These are phyloP conservation scores for Lasioglossum baleicum DNA, from an alignment of 1,140 invertebrate genomes.

Conservation along the genomic window DNA sequence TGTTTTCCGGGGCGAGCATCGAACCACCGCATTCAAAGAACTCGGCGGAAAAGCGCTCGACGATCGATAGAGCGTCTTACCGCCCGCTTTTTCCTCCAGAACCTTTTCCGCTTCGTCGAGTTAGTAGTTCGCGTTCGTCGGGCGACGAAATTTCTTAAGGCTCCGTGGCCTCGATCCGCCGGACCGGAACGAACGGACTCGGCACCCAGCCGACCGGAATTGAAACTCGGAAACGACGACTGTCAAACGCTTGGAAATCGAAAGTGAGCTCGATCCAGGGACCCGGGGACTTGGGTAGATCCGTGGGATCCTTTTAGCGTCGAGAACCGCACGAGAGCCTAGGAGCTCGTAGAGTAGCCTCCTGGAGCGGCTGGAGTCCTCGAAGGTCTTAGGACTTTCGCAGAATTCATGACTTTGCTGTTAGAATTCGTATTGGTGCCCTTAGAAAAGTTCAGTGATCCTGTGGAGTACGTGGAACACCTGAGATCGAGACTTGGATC, in stretches of 20 bases:
- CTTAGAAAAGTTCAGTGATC: too few relatives aligned
- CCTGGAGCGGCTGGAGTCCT: too few relatives aligned
- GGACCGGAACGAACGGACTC: too few relatives aligned
- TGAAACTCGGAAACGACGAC: not conserved
- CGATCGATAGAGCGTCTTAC: constrained; percentile 5
- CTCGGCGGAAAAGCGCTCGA: not conserved
- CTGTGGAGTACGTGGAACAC: too few relatives aligned
- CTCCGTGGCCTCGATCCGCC: not conserved
- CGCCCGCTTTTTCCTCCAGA: not conserved
- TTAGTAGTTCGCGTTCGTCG: not conserved
- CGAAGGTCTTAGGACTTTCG: too few relatives aligned
- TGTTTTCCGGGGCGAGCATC: not conserved
- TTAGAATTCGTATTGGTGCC: too few relatives aligned
- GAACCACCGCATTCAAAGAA: not conserved
- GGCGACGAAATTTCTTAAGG: constrained; percentile 1
- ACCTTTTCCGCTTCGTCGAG: not conserved
- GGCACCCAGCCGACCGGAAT: not conserved
- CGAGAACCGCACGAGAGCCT: too few relatives aligned
- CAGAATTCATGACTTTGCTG: too few relatives aligned
- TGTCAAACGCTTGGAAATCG: not conserved
- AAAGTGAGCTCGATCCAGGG: not conserved
- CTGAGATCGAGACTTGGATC: too few relatives aligned
- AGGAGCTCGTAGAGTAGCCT: too few relatives aligned
- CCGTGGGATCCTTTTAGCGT: too few relatives aligned
- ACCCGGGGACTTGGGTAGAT: too few relatives aligned